A percentile compares a stretch with the other conserved stretches of the same genome.
Conservation (phyloP, 2,888 invertebrate genomes). For the Torymus texanus region DNA sequence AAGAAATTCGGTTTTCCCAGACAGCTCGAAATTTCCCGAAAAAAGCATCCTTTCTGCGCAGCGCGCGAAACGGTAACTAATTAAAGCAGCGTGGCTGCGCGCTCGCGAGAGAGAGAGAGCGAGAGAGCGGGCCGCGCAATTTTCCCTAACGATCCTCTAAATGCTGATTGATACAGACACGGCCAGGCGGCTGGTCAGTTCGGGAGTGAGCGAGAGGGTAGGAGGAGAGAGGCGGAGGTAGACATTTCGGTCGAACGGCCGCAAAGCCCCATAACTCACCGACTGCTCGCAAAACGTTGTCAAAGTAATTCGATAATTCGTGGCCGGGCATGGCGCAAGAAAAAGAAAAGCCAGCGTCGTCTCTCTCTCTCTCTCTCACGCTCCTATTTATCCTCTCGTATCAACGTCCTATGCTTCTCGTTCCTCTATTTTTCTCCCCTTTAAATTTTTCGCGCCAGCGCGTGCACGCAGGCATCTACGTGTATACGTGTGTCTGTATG, state of each 20-base stretch:
- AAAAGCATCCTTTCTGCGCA: too few relatives aligned
- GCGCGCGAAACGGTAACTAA: too few relatives aligned
- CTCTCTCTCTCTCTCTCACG: not conserved
- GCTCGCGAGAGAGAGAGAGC: not conserved
- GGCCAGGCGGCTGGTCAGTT: conserved; percentile 3
- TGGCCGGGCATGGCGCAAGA: conserved; percentile 4
- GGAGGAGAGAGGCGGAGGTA: too few relatives aligned
- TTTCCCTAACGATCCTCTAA: conserved; percentile 29
- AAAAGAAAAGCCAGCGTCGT: conserved; percentile 29
- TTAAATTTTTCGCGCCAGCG: conserved; percentile 13
- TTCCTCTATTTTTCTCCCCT: too few relatives aligned
- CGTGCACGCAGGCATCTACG: not conserved
- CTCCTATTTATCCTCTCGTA: not conserved
- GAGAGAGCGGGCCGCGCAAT: conserved; percentile 9
- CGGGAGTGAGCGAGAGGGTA: not conserved
- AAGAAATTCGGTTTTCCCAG: too few relatives aligned
- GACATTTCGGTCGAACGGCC: conserved; percentile 8
- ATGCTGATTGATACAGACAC: conserved; percentile 37
- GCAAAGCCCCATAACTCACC: conserved; percentile 40
- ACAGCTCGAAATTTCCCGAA: too few relatives aligned
- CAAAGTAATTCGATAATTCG: conserved; percentile 47
- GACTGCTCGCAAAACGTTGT: conserved; percentile 31
- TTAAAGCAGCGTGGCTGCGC: not conserved
- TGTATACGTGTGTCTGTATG: not conserved
- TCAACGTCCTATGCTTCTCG: too few relatives aligned